Evolutionary conservation across 2,797 vertebrate species (phyloP).

Genomic region (Tapera naevia): DNA sequence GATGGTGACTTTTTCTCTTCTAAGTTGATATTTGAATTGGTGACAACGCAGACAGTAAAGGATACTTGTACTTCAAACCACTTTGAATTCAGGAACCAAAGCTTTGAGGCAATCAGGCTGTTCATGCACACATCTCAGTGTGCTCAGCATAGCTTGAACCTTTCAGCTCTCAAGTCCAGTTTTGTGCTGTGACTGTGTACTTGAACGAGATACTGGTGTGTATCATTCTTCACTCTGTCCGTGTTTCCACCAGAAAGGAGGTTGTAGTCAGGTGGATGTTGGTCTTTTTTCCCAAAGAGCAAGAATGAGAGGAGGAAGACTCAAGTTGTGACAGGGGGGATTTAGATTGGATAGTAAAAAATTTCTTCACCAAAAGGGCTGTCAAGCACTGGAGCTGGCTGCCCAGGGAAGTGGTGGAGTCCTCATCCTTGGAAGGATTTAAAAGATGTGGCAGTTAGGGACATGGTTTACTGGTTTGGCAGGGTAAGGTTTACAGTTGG

Average conservation of each 20-base stretch:
- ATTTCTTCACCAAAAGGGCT: too few relatives aligned
- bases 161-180: neutral
- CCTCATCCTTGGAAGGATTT: too few relatives aligned
- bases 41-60: neutral
- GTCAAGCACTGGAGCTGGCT: too few relatives aligned
- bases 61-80: accelerated
- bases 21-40: neutral
- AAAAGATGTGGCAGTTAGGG: too few relatives aligned
- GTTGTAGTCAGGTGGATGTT: too few relatives aligned
- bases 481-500: too few relatives aligned
- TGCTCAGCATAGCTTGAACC: accelerated
- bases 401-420: too few relatives aligned
- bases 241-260: neutral
- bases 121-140: neutral
- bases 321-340: too few relatives aligned
- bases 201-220: neutral
- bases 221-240: neutral
- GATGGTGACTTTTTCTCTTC: neutral
- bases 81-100: neutral
- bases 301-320: too few relatives aligned
- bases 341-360: too few relatives aligned
- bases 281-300: too few relatives aligned
- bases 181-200: neutral
- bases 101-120: neutral
- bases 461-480: too few relatives aligned